Percentiles rank a stretch among this genome's conserved stretches.
Evolutionary conservation across 2,113 vertebrate genomes (phyloP).

Genomic region (Neolamprologus fasciatus): DNA sequence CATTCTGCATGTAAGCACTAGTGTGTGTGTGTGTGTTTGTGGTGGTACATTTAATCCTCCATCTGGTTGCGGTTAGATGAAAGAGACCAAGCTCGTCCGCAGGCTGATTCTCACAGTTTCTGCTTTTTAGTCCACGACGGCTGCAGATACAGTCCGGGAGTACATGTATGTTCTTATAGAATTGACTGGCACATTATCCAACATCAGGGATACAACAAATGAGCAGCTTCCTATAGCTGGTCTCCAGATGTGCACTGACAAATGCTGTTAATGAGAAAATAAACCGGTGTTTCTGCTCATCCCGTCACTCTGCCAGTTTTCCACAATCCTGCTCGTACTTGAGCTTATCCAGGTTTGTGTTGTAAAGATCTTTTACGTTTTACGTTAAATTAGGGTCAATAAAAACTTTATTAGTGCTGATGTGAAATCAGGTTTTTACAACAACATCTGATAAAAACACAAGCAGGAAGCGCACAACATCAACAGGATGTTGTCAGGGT

Average conservation of each 20-base stretch:
- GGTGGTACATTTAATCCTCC: neutral
- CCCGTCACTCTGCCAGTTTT: neutral
- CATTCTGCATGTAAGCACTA: neutral
- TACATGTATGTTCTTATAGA: neutral
- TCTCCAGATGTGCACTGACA: neutral
- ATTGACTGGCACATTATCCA: neutral
- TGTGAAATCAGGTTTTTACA: neutral
- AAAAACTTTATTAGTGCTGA: neutral
- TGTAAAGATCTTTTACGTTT: neutral
- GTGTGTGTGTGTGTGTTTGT: neutral
- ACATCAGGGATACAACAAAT: neutral
- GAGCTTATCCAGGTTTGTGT: neutral
- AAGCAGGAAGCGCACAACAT: neutral
- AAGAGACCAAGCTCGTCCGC: neutral
- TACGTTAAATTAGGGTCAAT: neutral
- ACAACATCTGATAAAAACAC: neutral
- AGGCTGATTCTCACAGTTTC: neutral
- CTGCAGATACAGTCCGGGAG: neutral
- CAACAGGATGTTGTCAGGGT: slow-evolving; percentile 8
- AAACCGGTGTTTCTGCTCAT: neutral
- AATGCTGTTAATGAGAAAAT: neutral
- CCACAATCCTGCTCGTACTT: too few relatives aligned
- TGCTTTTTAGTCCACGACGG: neutral
- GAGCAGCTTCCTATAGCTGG: neutral
- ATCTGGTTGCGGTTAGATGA: slow-evolving; percentile 50